Base-by-base conservation (phyloP, 2,888 invertebrate genomes). In the Drosophila anomelani region DNA sequence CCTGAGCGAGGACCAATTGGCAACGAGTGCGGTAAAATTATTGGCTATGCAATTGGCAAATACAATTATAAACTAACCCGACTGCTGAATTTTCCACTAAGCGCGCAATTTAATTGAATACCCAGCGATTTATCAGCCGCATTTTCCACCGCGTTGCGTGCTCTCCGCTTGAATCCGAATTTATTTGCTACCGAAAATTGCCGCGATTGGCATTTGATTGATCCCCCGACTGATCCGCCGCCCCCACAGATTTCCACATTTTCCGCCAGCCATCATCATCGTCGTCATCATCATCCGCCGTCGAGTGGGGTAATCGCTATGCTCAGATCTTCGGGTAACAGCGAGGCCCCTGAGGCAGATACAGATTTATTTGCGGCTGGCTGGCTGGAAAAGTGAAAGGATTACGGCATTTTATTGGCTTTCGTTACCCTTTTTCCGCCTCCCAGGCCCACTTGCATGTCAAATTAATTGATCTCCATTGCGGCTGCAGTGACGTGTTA, bases 401-500 rank as follows among this genome's bases (percentile, higher is more conserved):
- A 83, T 85, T 88, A 68, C 68, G 46, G 64, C 39, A 49, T 64
- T 55, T 78, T 55, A 80, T 77, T 81, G 62, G 75, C 71, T 87
- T 75, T 81, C 66, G 77, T 74, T 82, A 77, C 83, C 78, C 80
- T 82, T 85, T 66, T 57, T 23, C 55, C 38, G 34, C 47, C 55
- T 53, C 56, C 60, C 63, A 53, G 74, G 41, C 66, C 69, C 64
- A 71, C 80, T 78, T 75, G 89, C 84, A 88, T 86, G 89, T 88
- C 84, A 86, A 86, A 83, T 85, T 85, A 85, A 85, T 85, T 85
- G 84, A 88, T 88, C 73, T 66, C 55, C 57, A 36, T 36, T 36
- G 36, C 51, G 34, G 23, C 72, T 68, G 59, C 66, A 68, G 36
- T 68, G 76, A 81, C 76, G 88, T 81, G 78, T 64, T 51, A 53